Conservation (phyloP, 2,888 invertebrate genomes). For the Osedax fenrisi region DNA sequence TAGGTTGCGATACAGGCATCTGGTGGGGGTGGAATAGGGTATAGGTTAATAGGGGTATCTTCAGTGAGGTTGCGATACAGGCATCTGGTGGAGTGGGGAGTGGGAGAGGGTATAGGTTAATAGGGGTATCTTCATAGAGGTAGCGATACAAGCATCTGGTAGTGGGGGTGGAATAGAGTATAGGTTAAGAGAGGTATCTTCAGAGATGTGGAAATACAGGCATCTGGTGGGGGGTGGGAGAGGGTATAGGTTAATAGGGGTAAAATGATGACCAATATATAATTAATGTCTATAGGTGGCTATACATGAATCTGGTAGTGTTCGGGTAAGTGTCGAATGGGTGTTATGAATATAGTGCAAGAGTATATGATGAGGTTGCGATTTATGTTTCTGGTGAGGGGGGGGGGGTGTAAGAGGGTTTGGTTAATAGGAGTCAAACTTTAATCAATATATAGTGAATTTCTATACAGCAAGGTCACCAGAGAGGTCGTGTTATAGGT, state of each 20-base stretch:
- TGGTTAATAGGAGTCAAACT: no score
- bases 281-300: slow-evolving; percentile 51
- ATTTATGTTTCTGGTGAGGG: no score
- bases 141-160: slow-evolving; percentile 56
- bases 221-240: slow-evolving; percentile 43
- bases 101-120: neutral
- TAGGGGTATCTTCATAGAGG: slow-evolving; percentile 56
- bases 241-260: slow-evolving; percentile 41
- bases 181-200: slow-evolving; percentile 53
- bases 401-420: neutral
- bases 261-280: slow-evolving; percentile 55
- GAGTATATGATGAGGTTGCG: no score
- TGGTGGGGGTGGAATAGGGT: slow-evolving; percentile 36
- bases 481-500: slow-evolving; percentile 57
- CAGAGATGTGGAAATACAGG: slow-evolving; percentile 57
- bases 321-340: no score
- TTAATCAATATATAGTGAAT: no score
- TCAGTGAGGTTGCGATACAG: slow-evolving; percentile 57
- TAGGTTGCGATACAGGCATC: slow-evolving; percentile 57
- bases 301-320: slow-evolving; percentile 54
- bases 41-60: slow-evolving; percentile 52
- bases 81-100: slow-evolving; percentile 46
- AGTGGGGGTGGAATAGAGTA: slow-evolving; percentile 1
- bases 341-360: no score
- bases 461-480: slow-evolving; percentile 56